Base-by-base conservation (phyloP, 2,888 invertebrate genomes). In the Fragum whitleyi region DNA sequence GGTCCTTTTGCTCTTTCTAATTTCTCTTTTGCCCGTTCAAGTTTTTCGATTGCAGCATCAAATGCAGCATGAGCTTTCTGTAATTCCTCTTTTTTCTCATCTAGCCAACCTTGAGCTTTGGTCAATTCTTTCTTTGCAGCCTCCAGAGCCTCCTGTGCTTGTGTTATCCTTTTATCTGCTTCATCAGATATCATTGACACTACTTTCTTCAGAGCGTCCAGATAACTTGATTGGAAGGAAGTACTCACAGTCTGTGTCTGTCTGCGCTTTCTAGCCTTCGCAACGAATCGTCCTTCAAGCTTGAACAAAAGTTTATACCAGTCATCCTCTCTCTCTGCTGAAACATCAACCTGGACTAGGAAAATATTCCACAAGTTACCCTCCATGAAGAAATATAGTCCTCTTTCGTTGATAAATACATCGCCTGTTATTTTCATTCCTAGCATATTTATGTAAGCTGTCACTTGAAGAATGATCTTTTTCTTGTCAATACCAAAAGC, bases 1-100 rank as follows among this genome's bases (percentile, higher is more conserved):
- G 87, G 85, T 21, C 51, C 68, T 53, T 84, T 87, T 51, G 84
- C 82, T 29, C 59, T 70, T 65, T 87, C 87, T 19, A 87, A 51
- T 55, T 76, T 82, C 5, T 77, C 53, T 39, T 86, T 82, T 6
- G 76, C 85, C 1, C 7, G n/a, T 36, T 87, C 82, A 14, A 87
- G 67, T 39, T n/a, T 39, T 26, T 32, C 61, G 36, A 87, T 68
- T 5, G 82, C 84, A 21, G 62, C 55, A 59, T 87, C 87, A 74
- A 87, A 87, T 16, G 51, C 74, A 14, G 39, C 32, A 68, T 86
- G 32, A 2, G 79, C 81, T 11, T 61, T 75, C 57, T 55, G 21
- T 1, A 87, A 55, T 1, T 76, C 39, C 0, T 57, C 32, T 51
- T 86, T 79, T 26, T 80, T 82, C 5, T 84, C 69, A n/a, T 71